These are phyloP conservation scores for Charanyca ferruginea DNA, from an alignment of 2,888 invertebrate species.

Conservation along the genomic window DNA sequence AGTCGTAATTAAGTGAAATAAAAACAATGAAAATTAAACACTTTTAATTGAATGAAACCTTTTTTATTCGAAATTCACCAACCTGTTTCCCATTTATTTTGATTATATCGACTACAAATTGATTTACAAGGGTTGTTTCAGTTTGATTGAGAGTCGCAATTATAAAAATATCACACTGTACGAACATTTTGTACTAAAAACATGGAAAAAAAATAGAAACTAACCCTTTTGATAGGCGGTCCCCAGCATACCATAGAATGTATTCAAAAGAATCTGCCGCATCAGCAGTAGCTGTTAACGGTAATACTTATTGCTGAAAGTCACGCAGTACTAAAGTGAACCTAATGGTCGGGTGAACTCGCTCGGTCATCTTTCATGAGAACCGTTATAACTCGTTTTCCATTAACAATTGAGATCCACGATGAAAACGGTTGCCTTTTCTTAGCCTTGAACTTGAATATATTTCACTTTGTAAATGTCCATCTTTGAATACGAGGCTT, in stretches of 20 bases:
- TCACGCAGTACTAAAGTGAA: constrained; percentile 46
- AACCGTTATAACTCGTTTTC: constrained; percentile 45
- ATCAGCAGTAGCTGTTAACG: constrained; percentile 34
- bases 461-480: constrained; percentile 10
- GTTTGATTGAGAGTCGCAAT: neutral
- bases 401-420: constrained; percentile 48
- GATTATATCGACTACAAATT: constrained; percentile 1
- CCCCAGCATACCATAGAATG: neutral
- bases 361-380: constrained; percentile 51
- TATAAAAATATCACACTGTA: neutral
- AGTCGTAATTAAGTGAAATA: constrained; percentile 52
- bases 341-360: constrained; percentile 38
- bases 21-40: constrained; percentile 43
- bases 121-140: constrained; percentile 14
- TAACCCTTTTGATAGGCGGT: constrained; percentile 22
- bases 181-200: neutral
- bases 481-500: constrained; percentile 1
- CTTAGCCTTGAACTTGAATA: constrained; percentile 26
- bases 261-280: constrained; percentile 35
- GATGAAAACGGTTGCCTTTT: constrained; percentile 43
- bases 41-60: constrained; percentile 38
- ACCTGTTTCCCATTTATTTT: constrained; percentile 4
- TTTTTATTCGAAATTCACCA: constrained; percentile 13
- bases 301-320: constrained; percentile 46
- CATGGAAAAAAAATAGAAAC: neutral